These are phyloP conservation scores for Dysidea cf. avara DNA, from an alignment of 37 sponge, comb jelly and placozoan species.

Conservation along the genomic window DNA sequence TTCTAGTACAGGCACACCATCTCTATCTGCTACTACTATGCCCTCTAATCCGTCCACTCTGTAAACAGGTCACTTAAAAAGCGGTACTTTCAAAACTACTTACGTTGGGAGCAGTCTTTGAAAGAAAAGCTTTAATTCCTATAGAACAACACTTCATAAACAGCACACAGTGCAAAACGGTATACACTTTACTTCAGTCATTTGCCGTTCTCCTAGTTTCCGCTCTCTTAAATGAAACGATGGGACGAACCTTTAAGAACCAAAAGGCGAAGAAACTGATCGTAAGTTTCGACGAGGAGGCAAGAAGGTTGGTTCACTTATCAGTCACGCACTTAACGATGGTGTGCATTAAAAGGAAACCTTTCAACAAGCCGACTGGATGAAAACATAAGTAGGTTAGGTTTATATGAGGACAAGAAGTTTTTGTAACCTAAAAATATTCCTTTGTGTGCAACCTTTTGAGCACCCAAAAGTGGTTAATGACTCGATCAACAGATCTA, in stretches of 20 bases:
- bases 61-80: background rate
- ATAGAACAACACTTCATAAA: background rate
- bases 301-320: slow-evolving; percentile 10
- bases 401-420: too few species aligned
- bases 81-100: background rate
- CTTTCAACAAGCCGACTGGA: too few species aligned
- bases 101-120: slow-evolving; percentile 35
- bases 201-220: background rate
- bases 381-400: too few species aligned
- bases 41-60: slow-evolving; percentile 73
- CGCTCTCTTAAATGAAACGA: background rate
- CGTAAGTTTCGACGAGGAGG: slow-evolving; percentile 23
- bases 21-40: slow-evolving; percentile 72
- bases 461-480: too few species aligned
- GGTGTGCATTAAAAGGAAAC: too few species aligned
- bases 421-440: too few species aligned
- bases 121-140: slow-evolving; percentile 40
- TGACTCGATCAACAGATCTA: too few species aligned
- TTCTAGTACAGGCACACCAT: slow-evolving; percentile 73
- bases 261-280: slow-evolving; percentile 11
- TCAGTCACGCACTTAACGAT: too few species aligned
- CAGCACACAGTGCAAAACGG: too few species aligned
- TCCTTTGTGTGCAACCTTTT: too few species aligned
- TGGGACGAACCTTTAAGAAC: background rate
- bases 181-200: slow-evolving; percentile 20